Base-by-base conservation (phyloP, 2,888 invertebrate species). In the Spodoptera picta region DNA sequence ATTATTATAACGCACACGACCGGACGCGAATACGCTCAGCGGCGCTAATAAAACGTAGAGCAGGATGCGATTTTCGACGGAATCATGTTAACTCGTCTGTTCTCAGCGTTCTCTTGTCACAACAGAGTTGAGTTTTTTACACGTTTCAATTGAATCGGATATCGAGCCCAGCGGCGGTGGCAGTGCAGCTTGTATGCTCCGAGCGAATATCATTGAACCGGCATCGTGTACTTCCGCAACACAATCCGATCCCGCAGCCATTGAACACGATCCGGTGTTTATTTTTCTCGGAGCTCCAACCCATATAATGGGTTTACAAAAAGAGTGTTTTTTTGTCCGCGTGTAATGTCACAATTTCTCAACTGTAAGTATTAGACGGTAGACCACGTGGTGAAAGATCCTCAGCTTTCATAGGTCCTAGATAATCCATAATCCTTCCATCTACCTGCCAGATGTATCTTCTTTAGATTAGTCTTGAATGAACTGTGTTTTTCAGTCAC, bases 61-160 rank as follows among this genome's bases (percentile, higher is more conserved):
- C 93, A 90, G 94, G 93, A 94, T 92, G 91, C 88, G 87, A 92
- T 91, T 89, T 92, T 91, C 86, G 85, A 90, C 89, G 89, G 90
- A 90, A 89, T 89, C 90, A 86, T 90, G 91, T 89, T 89, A 92
- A 91, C 87, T 89, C 86, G 87, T 77, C 86, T 85, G 89, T 90
- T 91, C 89, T 88, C 88, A 89, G 83, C 83, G 78, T 81, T 86
- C 84, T 83, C 85, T 80, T 90, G 92, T 91, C 92, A 91, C 87
- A 92, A 92, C 88, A 88, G 79, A 78, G 75, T 76, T 80, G 75
- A 79, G 74, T 76, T 81, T 80, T 83, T 83, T 84, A 79, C 82
- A 84, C 82, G 79, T 81, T 85, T 85, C 85, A 83, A 89, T 90
- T 87, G 86, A 89, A 91, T 90, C 84, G 87, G 89, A 91, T 90